Conservation (phyloP, 2,888 invertebrate species). For the Branchellion lobata region DNA sequence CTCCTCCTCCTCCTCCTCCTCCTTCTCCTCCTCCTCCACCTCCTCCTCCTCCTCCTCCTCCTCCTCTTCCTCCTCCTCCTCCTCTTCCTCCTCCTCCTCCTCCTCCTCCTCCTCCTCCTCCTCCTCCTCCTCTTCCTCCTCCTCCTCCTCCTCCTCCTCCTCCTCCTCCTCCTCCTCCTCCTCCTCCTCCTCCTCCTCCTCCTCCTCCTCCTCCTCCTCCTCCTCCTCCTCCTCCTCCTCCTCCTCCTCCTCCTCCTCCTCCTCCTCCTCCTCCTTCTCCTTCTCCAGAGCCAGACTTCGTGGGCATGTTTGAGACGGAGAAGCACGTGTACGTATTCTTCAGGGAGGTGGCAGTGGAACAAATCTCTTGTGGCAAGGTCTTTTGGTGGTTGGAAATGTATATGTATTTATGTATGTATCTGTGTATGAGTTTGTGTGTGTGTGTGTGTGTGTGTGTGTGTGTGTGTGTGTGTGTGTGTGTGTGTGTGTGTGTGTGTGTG, state of each 20-base stretch:
- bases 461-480: constrained; percentile 16
- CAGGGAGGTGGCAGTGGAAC: constrained; percentile 84
- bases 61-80: background rate
- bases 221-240: too few relatives aligned
- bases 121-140: too few relatives aligned
- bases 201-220: too few relatives aligned
- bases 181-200: too few relatives aligned
- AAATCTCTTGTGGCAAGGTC: constrained; percentile 89
- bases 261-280: too few relatives aligned
- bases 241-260: too few relatives aligned
- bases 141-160: too few relatives aligned
- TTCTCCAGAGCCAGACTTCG: constrained; percentile 21
- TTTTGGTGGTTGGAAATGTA: background rate
- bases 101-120: too few relatives aligned
- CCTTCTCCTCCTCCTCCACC: background rate
- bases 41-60: background rate
- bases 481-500: constrained; percentile 14
- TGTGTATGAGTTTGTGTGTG: constrained; percentile 15
- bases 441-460: constrained; percentile 12
- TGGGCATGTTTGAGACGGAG: constrained; percentile 26
- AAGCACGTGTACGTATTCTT: constrained; percentile 80
- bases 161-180: too few relatives aligned
- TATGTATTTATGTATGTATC: background rate
- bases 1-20: background rate
- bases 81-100: background rate